These are phyloP conservation scores for Metallyticus violacea DNA, from an alignment of 2,888 invertebrate species.

Conservation along the genomic window DNA sequence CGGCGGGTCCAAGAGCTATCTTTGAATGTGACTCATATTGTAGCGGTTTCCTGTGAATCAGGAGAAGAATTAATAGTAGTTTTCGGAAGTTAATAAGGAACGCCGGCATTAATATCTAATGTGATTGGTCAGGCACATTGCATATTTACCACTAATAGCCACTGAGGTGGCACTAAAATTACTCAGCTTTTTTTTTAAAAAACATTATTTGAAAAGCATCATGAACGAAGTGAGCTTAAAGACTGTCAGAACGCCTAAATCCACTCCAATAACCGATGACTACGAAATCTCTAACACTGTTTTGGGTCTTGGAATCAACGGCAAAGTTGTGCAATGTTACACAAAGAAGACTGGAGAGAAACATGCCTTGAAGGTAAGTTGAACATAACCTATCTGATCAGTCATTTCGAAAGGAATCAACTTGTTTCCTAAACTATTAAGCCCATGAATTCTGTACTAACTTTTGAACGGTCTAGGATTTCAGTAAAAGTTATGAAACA, in stretches of 20 bases:
- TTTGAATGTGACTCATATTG: not conserved
- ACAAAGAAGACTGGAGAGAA: constrained; percentile 72
- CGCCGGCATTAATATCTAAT: not conserved
- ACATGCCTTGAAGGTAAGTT: constrained; percentile 84
- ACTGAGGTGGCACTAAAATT: not conserved
- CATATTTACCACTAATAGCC: not conserved
- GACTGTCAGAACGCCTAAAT: constrained; percentile 57
- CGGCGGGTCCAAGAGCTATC: too few species aligned
- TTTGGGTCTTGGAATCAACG: constrained; percentile 95
- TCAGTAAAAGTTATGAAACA: too few species aligned
- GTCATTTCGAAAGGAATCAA: not conserved
- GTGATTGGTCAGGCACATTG: not conserved
- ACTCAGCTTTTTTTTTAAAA: not conserved
- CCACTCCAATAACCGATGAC: constrained; percentile 80
- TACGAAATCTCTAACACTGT: constrained; percentile 91
- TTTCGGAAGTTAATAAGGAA: not conserved
- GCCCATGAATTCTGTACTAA: too few species aligned
- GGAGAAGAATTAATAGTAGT: not conserved
- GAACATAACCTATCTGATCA: not conserved
- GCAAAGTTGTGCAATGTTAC: constrained; percentile 96
- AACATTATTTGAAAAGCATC: not conserved
- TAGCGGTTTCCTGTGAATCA: not conserved
- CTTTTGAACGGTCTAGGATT: too few species aligned
- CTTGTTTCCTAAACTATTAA: not conserved
- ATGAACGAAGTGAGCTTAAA: constrained; percentile 28